Evolutionary conservation across 2,888 invertebrate genomes (phyloP), one percentile per base, ranked within the genome.

Genomic region (Parnassius apollo): DNA sequence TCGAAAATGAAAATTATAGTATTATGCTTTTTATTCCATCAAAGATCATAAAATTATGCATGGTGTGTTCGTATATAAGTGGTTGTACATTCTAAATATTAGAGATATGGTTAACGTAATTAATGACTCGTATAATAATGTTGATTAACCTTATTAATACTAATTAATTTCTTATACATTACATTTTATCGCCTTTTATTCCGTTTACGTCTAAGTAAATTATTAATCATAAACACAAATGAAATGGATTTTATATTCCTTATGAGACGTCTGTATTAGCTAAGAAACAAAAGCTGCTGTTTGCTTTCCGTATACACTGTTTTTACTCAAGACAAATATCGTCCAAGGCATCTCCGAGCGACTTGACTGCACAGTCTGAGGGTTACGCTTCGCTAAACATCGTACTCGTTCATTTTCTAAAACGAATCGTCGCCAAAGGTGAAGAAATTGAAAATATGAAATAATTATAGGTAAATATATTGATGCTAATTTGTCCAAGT

Each of bases 361-460:
- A 49, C 42, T 50, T 56, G 50, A 56, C 56, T 61, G 61, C 61
- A 50, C 55, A 44, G 50, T 50, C 55, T 61, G 61, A 61, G 55
- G 13, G 1, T 61, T 45, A 55, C 50, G 56, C 55, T 55, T 61
- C 50, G 56, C 44, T 61, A 49, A 61, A 50, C 50, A 45, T 44
- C 25, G n/a, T n/a, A n/a, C n/a, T n/a, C n/a, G n/a, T n/a, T n/a
- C n/a, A n/a, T 9, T 2, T 12, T 42, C 9, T 35, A 9, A 52
- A n/a, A 9, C 35, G 42, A n/a, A 7, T 51, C 22, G 8, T 51
- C 25, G 11, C 7, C 9, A 4, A 25, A 4, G 1, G 10, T 25
- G 11, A 9, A 51, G 11, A 12, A 25, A 51, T 18, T 25, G 11
- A 9, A 51, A 25, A 35, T 51, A 51, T 18, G 22, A 22, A 9